Conservation (phyloP, 2,797 vertebrate genomes). For the Rhinatrema bivittatum region DNA sequence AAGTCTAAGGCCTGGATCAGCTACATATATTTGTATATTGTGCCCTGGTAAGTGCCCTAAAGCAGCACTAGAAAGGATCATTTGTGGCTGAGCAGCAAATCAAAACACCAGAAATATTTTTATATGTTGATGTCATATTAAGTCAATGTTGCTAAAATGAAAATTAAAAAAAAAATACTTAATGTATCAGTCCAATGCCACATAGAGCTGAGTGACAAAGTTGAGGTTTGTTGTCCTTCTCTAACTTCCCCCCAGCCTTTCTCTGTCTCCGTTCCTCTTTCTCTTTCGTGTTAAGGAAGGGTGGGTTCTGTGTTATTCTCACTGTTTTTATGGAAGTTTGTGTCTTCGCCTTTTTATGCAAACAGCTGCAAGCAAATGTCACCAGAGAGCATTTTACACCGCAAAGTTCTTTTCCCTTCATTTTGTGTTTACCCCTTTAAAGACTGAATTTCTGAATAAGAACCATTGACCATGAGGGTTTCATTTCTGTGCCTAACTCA, state of each 20-base stretch:
- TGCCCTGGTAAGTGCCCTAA: slow-evolving; percentile 52
- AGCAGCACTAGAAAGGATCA: slow-evolving; percentile 51
- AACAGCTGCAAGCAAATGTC: slow-evolving; percentile 67
- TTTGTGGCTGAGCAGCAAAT: slow-evolving; percentile 59
- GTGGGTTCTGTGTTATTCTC: slow-evolving; percentile 61
- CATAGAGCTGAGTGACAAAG: slow-evolving; percentile 71
- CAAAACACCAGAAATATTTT: slow-evolving; percentile 70
- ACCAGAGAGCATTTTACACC: slow-evolving; percentile 49
- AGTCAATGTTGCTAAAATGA: slow-evolving; percentile 67
- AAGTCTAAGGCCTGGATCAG: slow-evolving; percentile 54
- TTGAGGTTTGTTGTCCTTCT: slow-evolving; percentile 69
- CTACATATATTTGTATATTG: slow-evolving; percentile 68
- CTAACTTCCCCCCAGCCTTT: no score
- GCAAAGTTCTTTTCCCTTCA: slow-evolving; percentile 41
- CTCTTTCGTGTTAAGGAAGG: slow-evolving; percentile 60
- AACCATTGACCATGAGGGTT: slow-evolving; percentile 40
- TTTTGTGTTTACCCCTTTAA: slow-evolving; percentile 56
- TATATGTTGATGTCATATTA: slow-evolving; percentile 73
- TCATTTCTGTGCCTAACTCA: slow-evolving; percentile 50
- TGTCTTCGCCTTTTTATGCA: slow-evolving; percentile 68
- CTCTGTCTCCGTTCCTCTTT: no score
- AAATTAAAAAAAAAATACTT: slow-evolving; percentile 62
- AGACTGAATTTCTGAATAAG: slow-evolving; percentile 53
- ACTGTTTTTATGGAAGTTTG: slow-evolving; percentile 61
- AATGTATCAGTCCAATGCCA: slow-evolving; percentile 67